A percentile compares a stretch with the other conserved stretches of the same genome.
phyloP scores from a whole-genome alignment of 2,797 vertebrate genomes.

The Geotrypetes seraphini region DNA sequence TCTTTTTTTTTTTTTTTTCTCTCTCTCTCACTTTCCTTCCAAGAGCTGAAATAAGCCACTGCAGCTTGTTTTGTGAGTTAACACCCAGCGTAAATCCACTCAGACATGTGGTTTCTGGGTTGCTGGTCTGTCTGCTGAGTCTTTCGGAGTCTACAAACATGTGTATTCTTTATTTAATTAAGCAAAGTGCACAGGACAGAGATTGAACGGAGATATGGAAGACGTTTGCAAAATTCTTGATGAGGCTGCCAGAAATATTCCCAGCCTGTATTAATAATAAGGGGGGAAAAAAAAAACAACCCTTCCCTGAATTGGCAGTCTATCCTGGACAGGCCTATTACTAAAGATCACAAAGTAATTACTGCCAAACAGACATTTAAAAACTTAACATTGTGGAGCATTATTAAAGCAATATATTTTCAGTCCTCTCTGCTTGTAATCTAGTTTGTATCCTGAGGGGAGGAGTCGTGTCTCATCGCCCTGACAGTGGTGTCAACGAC shows the following conservation, averaged over 20 bases:
- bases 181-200: slow-evolving; percentile 43
- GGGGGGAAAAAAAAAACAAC: too few relatives aligned
- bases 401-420: neutral
- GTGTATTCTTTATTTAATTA: slow-evolving; percentile 43
- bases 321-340: slow-evolving; percentile 27
- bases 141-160: slow-evolving; percentile 33
- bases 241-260: slow-evolving; percentile 61
- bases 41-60: slow-evolving; percentile 5
- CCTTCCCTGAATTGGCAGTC: slow-evolving; percentile 47
- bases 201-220: too few relatives aligned
- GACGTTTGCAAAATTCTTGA: slow-evolving; percentile 50
- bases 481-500: too few relatives aligned
- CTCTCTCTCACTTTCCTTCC: too few relatives aligned
- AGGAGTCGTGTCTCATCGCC: too few relatives aligned
- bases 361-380: too few relatives aligned
- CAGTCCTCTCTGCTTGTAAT: neutral
- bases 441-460: too few relatives aligned
- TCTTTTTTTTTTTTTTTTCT: too few relatives aligned
- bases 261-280: slow-evolving; percentile 58
- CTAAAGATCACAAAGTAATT: slow-evolving; percentile 31
- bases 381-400: neutral
- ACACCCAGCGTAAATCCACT: slow-evolving; percentile 31
- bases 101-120: slow-evolving; percentile 36
- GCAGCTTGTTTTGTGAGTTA: slow-evolving; percentile 15
- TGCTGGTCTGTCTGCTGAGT: slow-evolving; percentile 34